These are phyloP conservation scores for Periophthalmus magnuspinnatus DNA, from an alignment of 2,797 vertebrate species.

Conservation along the genomic window DNA sequence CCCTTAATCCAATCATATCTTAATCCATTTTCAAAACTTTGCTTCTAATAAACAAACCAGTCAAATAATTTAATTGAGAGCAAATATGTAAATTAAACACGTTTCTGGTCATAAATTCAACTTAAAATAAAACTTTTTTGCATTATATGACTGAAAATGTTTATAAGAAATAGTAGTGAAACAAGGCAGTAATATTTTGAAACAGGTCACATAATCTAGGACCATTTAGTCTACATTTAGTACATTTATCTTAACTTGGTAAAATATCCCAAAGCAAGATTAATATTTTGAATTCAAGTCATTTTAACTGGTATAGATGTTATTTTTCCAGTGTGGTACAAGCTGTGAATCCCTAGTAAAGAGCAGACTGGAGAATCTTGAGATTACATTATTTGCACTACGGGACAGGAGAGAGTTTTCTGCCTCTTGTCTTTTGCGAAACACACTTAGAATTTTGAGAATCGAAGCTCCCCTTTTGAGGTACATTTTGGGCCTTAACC, in stretches of 20 bases:
- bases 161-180: background rate
- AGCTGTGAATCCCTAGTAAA: conserved; percentile 6
- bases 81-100: no score
- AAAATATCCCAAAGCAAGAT: background rate
- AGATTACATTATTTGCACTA: conserved; percentile 20
- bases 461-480: conserved; percentile 9
- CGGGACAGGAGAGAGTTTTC: conserved; percentile 7
- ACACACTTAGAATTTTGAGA: conserved; percentile 8
- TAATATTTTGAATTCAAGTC: background rate
- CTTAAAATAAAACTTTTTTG: no score
- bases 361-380: conserved; percentile 16
- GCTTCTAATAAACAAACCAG: no score
- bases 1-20: no score
- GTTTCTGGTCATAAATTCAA: no score
- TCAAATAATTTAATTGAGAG: no score
- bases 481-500: conserved; percentile 10
- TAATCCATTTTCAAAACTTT: no score
- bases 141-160: no score
- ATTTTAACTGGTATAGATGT: background rate
- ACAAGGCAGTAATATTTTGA: no score
- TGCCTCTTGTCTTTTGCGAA: conserved; percentile 14
- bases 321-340: background rate
- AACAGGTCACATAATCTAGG: background rate
- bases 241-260: background rate
- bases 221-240: background rate